Percentiles rank a stretch among this genome's conserved stretches.
Evolutionary conservation across 2,113 vertebrate genomes (phyloP).

Genomic region (Nasalis larvatus): DNA sequence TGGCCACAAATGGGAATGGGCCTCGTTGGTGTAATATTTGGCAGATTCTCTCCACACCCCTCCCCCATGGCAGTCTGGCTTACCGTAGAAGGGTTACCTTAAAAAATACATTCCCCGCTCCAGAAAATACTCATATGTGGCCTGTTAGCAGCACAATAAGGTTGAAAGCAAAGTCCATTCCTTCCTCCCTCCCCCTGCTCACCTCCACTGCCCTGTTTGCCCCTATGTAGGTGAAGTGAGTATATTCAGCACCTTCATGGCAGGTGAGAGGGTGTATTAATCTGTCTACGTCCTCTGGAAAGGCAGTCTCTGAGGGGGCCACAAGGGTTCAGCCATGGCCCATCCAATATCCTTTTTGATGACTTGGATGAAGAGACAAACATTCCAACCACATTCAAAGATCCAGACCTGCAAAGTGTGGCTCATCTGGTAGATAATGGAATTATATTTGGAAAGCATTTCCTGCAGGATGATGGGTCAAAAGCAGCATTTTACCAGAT

Average conservation of each 20-base stretch:
- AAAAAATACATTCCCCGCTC: not conserved
- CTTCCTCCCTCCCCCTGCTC: not conserved
- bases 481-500: not conserved
- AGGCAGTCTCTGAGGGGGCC: not conserved
- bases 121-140: not conserved
- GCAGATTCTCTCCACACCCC: not conserved
- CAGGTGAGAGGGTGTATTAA: not conserved
- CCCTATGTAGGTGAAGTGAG: not conserved
- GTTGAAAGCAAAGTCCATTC: not conserved
- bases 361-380: not conserved
- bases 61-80: not conserved
- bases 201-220: not conserved
- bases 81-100: not conserved
- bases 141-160: not conserved
- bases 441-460: not conserved
- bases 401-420: not conserved
- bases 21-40: not conserved
- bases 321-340: not conserved
- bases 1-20: not conserved
- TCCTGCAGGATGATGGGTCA: not conserved
- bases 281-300: not conserved
- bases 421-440: not conserved
- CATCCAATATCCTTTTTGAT: not conserved
- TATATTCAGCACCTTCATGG: not conserved
- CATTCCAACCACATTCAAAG: not conserved